A percentile compares a stretch with the other conserved stretches of the same genome.
phyloP scores from a whole-genome alignment of 2,113 vertebrate genomes.

The Cephalopholis sonnerati region DNA sequence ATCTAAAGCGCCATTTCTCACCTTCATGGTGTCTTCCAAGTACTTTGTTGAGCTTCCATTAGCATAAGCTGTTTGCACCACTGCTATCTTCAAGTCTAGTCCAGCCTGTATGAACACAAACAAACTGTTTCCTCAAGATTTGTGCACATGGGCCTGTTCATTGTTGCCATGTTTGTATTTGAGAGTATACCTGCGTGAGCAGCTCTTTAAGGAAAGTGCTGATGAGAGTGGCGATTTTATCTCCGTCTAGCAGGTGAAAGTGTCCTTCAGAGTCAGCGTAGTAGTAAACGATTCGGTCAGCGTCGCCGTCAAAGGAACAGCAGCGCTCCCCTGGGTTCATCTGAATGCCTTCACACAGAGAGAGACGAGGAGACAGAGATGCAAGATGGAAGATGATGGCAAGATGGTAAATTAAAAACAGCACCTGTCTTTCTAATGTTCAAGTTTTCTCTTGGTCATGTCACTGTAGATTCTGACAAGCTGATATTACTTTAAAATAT shows the following conservation, averaged over 20 bases:
- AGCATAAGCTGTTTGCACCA: slow-evolving; percentile 96
- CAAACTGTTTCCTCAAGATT: not conserved
- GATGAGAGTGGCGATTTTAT: slow-evolving; percentile 96
- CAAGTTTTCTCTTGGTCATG: not conserved
- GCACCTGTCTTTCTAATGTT: not conserved
- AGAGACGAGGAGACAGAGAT: not conserved
- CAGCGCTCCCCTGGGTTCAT: slow-evolving; percentile 87
- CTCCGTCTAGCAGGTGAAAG: slow-evolving; percentile 95
- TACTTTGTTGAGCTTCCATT: slow-evolving; percentile 95
- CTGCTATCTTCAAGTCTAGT: slow-evolving; percentile 88
- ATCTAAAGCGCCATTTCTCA: slow-evolving; percentile 56
- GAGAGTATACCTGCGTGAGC: slow-evolving; percentile 87
- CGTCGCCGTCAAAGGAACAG: slow-evolving; percentile 96
- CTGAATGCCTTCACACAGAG: slow-evolving; percentile 83
- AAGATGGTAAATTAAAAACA: not conserved
- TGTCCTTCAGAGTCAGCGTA: slow-evolving; percentile 84
- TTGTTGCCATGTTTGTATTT: slow-evolving; percentile 1
- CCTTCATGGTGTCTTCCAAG: slow-evolving; percentile 93
- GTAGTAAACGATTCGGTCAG: slow-evolving; percentile 96
- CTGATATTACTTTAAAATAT: no score
- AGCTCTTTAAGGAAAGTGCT: slow-evolving; percentile 94
- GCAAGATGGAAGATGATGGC: not conserved
- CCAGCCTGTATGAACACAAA: slow-evolving; percentile 84
- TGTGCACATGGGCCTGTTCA: not conserved
- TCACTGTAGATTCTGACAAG: no score